Evolutionary conservation across 1,140 invertebrate genomes (phyloP), one percentile per base, ranked within the genome.

Genomic region (Macrotrachela quadricornifera): DNA sequence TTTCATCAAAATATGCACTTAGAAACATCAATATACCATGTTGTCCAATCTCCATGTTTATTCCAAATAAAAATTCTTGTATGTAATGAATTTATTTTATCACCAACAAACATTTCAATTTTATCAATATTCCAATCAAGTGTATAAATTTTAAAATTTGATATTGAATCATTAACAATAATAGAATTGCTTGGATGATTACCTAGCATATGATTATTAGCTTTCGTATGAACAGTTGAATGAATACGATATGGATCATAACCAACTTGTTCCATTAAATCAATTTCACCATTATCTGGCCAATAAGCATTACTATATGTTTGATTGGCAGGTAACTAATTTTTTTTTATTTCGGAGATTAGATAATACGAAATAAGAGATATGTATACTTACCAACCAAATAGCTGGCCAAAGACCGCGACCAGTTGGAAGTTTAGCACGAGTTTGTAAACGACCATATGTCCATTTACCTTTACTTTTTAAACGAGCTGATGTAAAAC

Each of bases 201-300:
- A 14, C 49, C 49, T 6, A 50, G 16, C 6, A 50, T 21, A 39
- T 50, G 49, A 42, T 50, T 50, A 21, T 42, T 41, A 21, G 39
- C 16, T 6, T 42, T 50, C 10, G 38, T 41, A 48, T 57, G 56
- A 14, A 52, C 38, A 37, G 56, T 45, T 14, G 40, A 16, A 42
- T 46, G 21, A 4, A 55, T 21, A 13, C 6, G 8, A 18, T 50
- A 44, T 13, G 49, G 47, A 44, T 50, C 41, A 17, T 49, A 40
- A 2, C 56, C 53, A 43, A 37, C 30, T 37, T 51, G 43, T 43
- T 57, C 56, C 48, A 55, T 51, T 11, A 57, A 55, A 44, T 57
- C 56, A 11, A 57, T 57, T 55, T 55, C 53, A 17, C 56, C 56
- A 44, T 54, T 45, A n/a, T 21, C 17, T 18, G 56, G 56, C 56